Base-by-base conservation (phyloP, 2,888 invertebrate species). In the Tipula confusa region DNA sequence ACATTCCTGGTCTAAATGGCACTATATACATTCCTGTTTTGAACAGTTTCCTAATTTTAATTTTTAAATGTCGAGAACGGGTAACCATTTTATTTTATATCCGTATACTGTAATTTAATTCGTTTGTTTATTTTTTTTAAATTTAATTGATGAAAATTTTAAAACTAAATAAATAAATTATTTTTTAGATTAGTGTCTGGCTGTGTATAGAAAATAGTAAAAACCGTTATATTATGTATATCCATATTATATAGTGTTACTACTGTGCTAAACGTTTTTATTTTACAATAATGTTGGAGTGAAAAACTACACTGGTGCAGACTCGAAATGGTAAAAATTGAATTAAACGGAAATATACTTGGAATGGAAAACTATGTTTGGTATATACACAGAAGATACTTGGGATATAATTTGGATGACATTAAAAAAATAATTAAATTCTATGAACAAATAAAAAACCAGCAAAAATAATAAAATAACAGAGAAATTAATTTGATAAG, bases 201-300 rank as follows among this genome's bases (percentile, higher is more conserved):
- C 1, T 43, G n/a, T 43, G n/a, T n/a, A 15, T 64, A 64, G n/a
- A n/a, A n/a, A n/a, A n/a, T n/a, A n/a, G n/a, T n/a, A n/a, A n/a
- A n/a, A n/a, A n/a, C n/a, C 64, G 6, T 15, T n/a, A 15, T 43
- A 64, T 33, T 33, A 13, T 13, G 38, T 24, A 24, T 64, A 64
- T 64, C 64, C 24, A 24, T 64, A n/a, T n/a, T n/a, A n/a, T n/a
- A n/a, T n/a, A 9, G 64, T 24, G 64, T 24, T 64, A 43, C 43
- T 64, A 64, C 43, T 64, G 64, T 64, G 64, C 24, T 64, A 64
- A 64, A 64, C 64, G 64, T 64, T 64, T 64, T 18, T 64, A 64
- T 64, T 64, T 18, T 64, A 64, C 24, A 64, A 64, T 64, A 24
- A 64, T 64, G 64, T 64, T 64, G 24, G 64, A 24, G 24, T 11